These are phyloP conservation scores for Petrocephalus microphthalmus DNA, from an alignment of 2,113 vertebrate genomes.

Conservation along the genomic window DNA sequence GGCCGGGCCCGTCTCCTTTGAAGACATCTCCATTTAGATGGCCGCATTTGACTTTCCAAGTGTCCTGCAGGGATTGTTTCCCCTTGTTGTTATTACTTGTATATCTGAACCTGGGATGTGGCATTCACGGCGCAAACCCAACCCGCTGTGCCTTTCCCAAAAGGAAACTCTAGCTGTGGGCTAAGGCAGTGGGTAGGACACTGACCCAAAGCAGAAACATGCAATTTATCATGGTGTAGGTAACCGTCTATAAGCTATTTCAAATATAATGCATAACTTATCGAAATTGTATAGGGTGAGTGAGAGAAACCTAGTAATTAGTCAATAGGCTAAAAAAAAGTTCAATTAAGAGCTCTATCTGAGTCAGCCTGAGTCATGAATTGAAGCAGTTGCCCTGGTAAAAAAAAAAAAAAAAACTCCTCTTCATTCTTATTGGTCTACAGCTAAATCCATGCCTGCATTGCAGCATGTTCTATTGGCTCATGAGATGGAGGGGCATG, in stretches of 20 bases:
- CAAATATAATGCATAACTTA: neutral
- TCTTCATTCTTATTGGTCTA: neutral
- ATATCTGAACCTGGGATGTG: neutral
- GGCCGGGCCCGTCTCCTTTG: neutral
- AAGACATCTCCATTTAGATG: neutral
- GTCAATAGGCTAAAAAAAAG: neutral
- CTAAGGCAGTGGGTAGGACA: neutral
- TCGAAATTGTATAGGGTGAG: neutral
- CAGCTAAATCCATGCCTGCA: neutral
- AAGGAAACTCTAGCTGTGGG: neutral
- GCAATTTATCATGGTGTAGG: neutral
- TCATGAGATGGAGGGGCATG: neutral
- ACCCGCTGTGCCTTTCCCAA: neutral
- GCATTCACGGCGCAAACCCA: neutral
- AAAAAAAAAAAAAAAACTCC: neutral
- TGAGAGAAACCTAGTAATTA: neutral
- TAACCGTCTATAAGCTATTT: neutral
- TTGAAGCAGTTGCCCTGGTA: neutral
- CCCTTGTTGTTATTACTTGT: neutral
- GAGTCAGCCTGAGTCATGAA: neutral
- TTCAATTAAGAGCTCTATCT: neutral
- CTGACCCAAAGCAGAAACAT: neutral
- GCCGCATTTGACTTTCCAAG: neutral
- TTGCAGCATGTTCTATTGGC: neutral
- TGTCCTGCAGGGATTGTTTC: neutral